phyloP scores from a whole-genome alignment of 2,888 invertebrate genomes.

The Oscheius sp. region DNA sequence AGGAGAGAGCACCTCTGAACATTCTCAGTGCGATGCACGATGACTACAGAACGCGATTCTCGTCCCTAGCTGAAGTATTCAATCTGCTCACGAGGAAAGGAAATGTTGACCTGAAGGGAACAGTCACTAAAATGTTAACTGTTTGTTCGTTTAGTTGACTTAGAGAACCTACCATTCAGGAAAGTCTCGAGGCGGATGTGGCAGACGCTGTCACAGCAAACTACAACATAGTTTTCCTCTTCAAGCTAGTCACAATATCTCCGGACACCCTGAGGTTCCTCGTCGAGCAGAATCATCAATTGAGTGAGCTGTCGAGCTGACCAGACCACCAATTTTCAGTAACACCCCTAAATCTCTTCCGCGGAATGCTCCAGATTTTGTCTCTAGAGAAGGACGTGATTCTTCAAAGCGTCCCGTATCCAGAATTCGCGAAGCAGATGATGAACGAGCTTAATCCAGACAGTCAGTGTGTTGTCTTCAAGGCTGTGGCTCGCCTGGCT shows the following conservation, averaged over 20 bases:
- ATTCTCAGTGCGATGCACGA: slow-evolving; percentile 40
- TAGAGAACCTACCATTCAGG: slow-evolving; percentile 6
- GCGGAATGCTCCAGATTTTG: slow-evolving; percentile 47
- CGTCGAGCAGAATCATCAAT: slow-evolving; percentile 38
- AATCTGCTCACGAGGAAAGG: slow-evolving; percentile 48
- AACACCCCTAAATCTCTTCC: slow-evolving; percentile 48
- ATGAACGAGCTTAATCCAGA: slow-evolving; percentile 41
- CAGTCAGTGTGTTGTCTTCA: slow-evolving; percentile 44
- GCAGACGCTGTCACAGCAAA: neutral
- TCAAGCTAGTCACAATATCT: slow-evolving; percentile 52
- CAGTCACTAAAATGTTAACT: slow-evolving; percentile 42
- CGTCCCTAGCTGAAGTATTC: slow-evolving; percentile 50
- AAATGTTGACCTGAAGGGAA: slow-evolving; percentile 47
- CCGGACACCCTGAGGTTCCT: slow-evolving; percentile 46
- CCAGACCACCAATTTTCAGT: slow-evolving; percentile 39
- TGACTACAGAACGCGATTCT: slow-evolving; percentile 50
- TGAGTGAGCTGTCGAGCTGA: slow-evolving; percentile 18
- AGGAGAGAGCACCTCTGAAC: slow-evolving; percentile 13
- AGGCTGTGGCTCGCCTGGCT: slow-evolving; percentile 40
- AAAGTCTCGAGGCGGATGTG: slow-evolving; percentile 41
- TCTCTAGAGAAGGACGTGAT: slow-evolving; percentile 42
- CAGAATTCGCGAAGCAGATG: slow-evolving; percentile 44
- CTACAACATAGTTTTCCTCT: slow-evolving; percentile 49
- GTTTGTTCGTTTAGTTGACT: slow-evolving; percentile 14
- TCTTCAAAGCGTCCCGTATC: slow-evolving; percentile 35